Conservation (phyloP, 2,888 invertebrate genomes). For the Lasiommata megera region DNA sequence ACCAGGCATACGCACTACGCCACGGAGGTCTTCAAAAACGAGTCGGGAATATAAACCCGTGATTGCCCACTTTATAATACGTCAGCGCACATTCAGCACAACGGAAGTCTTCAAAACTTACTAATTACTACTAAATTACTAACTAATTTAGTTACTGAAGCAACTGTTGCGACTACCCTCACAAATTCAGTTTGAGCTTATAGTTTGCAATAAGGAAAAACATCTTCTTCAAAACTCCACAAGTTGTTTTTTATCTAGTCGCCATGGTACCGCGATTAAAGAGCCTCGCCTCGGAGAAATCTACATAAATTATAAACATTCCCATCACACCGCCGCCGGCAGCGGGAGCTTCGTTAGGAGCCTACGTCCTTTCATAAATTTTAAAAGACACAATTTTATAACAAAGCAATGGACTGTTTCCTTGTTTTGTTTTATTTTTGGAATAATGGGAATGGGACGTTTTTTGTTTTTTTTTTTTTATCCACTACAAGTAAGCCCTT, state of each 20-base stretch:
- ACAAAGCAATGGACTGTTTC: not conserved
- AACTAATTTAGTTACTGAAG: too few relatives aligned
- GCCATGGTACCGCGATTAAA: not conserved
- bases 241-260: not conserved
- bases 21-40: too few relatives aligned
- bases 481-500: too few relatives aligned
- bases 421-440: not conserved
- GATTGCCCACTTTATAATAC: too few relatives aligned
- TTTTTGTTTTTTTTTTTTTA: too few relatives aligned
- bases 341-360: slow-evolving; percentile 9
- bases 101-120: too few relatives aligned
- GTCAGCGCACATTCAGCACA: too few relatives aligned
- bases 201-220: not conserved
- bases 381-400: not conserved
- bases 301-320: slow-evolving; percentile 14
- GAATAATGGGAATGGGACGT: too few relatives aligned
- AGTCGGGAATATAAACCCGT: too few relatives aligned
- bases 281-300: not conserved
- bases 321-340: not conserved
- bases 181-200: not conserved
- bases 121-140: too few relatives aligned
- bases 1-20: too few relatives aligned
- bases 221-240: not conserved
- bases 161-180: too few relatives aligned
- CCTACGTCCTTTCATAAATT: not conserved